Evolutionary conservation across 2,888 invertebrate species (phyloP).

Genomic region (Ophioninae sp.): DNA sequence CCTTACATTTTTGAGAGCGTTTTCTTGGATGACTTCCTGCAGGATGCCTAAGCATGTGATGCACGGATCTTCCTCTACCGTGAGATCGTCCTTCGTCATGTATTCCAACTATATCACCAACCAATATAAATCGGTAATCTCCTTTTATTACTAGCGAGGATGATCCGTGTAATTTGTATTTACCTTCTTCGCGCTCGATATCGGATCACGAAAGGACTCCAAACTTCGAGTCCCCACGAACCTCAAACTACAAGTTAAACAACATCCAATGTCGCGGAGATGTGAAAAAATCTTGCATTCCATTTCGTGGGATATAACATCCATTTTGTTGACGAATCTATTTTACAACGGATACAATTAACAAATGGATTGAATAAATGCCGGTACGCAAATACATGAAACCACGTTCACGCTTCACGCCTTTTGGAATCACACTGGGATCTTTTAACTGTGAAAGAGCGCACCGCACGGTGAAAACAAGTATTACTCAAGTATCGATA

Average conservation of each 20-base stretch:
- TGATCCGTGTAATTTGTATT: conserved; percentile 60
- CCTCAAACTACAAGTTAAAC: conserved; percentile 87
- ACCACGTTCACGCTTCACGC: not conserved
- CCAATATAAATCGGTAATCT: not conserved
- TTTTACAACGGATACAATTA: not conserved
- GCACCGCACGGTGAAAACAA: no score
- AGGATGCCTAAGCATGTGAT: conserved; percentile 88
- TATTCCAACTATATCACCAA: conserved; percentile 66
- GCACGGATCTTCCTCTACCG: conserved; percentile 84
- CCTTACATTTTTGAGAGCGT: conserved; percentile 82
- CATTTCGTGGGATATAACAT: conserved; percentile 30
- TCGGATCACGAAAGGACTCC: conserved; percentile 82
- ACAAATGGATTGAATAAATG: not conserved
- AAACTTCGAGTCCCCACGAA: conserved; percentile 85
- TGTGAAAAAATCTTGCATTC: conserved; percentile 66
- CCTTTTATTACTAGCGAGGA: conserved; percentile 48
- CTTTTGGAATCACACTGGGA: no score
- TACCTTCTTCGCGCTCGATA: conserved; percentile 82
- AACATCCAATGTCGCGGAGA: conserved; percentile 83
- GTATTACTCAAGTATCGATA: no score
- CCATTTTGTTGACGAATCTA: conserved; percentile 27
- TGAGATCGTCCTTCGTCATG: conserved; percentile 67
- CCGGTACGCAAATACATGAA: not conserved
- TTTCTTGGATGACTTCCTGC: conserved; percentile 83
- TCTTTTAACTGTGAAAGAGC: no score